phyloP scores from a whole-genome alignment of 1,140 invertebrate species.

The Drosophila lowei region DNA sequence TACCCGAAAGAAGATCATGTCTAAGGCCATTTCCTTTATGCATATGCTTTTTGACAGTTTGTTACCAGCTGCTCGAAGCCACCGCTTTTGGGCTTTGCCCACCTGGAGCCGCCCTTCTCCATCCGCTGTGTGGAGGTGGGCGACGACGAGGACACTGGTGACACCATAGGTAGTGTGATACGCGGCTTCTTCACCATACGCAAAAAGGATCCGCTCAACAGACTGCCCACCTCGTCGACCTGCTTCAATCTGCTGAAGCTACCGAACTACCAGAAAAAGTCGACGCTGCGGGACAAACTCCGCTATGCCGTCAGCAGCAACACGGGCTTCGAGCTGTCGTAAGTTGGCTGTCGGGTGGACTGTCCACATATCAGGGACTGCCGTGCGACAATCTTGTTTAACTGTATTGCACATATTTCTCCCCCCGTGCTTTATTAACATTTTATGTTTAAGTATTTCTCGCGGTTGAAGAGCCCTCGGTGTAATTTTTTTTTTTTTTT shows the following conservation, averaged over 20 bases:
- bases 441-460: slow-evolving; percentile 38
- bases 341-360: slow-evolving; percentile 73
- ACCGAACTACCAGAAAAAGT: slow-evolving; percentile 99
- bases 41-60: slow-evolving; percentile 88
- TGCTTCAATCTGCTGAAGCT: slow-evolving; percentile 99
- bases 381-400: too few species aligned
- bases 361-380: slow-evolving; percentile 37
- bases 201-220: slow-evolving; percentile 96
- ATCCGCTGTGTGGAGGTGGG: slow-evolving; percentile 99
- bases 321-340: slow-evolving; percentile 99
- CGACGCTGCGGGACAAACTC: slow-evolving; percentile 96
- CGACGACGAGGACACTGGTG: slow-evolving; percentile 96
- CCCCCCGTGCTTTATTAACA: slow-evolving; percentile 11
- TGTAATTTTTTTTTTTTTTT: slow-evolving; percentile 30
- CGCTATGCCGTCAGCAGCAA: slow-evolving; percentile 98
- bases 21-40: not conserved
- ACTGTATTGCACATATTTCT: not conserved
- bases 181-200: slow-evolving; percentile 99
- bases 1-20: not conserved
- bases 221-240: slow-evolving; percentile 98
- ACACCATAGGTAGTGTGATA: slow-evolving; percentile 92
- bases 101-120: slow-evolving; percentile 99
- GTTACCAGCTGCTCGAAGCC: slow-evolving; percentile 98
- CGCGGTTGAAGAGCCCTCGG: slow-evolving; percentile 15
- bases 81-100: slow-evolving; percentile 97